These are phyloP conservation scores for Callyntrura guangdongensis DNA, from an alignment of 2,888 invertebrate genomes.

Conservation along the genomic window DNA sequence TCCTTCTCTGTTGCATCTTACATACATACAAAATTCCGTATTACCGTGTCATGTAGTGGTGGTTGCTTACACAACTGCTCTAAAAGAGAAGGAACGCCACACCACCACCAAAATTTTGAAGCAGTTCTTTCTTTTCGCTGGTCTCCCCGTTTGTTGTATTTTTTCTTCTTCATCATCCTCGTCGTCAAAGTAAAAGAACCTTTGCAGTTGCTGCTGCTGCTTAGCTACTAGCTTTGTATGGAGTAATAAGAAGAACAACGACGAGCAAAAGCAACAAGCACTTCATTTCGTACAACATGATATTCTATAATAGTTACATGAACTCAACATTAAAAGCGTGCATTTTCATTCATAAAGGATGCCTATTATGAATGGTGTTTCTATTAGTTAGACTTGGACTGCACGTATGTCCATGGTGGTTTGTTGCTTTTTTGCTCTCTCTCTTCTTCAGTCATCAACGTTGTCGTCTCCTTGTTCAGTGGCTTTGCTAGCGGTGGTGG, in stretches of 20 bases:
- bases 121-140: background rate
- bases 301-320: conserved; percentile 54
- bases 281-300: conserved; percentile 12
- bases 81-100: background rate
- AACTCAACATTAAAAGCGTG: conserved; percentile 43
- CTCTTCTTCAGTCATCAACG: background rate
- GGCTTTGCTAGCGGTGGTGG: background rate
- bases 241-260: background rate
- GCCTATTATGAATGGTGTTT: conserved; percentile 25
- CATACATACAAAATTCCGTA: background rate
- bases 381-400: background rate
- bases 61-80: background rate
- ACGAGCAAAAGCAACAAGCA: conserved; percentile 13
- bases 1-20: conserved; percentile 36
- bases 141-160: background rate
- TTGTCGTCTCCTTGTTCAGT: background rate
- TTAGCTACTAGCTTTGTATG: background rate
- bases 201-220: no score
- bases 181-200: no score
- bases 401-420: conserved; percentile 14
- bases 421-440: background rate
- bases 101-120: background rate
- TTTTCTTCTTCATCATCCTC: background rate
- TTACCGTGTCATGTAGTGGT: background rate
- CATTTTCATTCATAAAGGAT: conserved; percentile 70